Percentiles rank a stretch among this genome's conserved stretches.
Conservation (phyloP, 1,140 invertebrate species). For the Leptinotarsa texana region DNA sequence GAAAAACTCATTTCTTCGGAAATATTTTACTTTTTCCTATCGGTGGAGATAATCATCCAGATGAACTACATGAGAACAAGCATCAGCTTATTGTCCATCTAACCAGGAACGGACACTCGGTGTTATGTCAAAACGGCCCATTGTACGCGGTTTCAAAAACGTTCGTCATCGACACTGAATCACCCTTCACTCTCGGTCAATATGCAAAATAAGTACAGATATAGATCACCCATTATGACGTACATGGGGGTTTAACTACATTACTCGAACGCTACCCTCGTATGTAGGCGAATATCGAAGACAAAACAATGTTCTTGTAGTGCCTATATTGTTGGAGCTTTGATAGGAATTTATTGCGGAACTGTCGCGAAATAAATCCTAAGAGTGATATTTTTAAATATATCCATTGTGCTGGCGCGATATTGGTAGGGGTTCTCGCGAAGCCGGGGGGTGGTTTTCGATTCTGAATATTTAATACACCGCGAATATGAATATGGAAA, state of each 20-base stretch:
- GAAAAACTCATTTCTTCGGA: too few species aligned
- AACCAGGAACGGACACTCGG: too few species aligned
- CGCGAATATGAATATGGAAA: slow-evolving; percentile 18
- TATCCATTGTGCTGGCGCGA: slow-evolving; percentile 7
- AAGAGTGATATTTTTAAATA: slow-evolving; percentile 30
- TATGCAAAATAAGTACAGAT: slow-evolving; percentile 31
- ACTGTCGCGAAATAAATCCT: slow-evolving; percentile 30
- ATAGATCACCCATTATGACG: slow-evolving; percentile 30
- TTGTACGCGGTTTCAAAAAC: slow-evolving; percentile 3
- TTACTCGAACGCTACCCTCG: slow-evolving; percentile 16
- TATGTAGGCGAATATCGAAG: slow-evolving; percentile 24
- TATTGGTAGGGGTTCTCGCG: neutral
- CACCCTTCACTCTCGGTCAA: slow-evolving; percentile 27
- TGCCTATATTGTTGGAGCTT: slow-evolving; percentile 26
- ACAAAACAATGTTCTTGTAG: slow-evolving; percentile 32
- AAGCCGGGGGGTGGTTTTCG: neutral
- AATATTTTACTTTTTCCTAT: too few species aligned
- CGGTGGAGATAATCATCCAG: too few species aligned
- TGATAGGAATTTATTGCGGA: slow-evolving; percentile 28
- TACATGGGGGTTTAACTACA: slow-evolving; percentile 18
- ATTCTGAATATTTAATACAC: slow-evolving; percentile 14
- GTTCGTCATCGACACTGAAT: slow-evolving; percentile 26
- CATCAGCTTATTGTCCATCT: too few species aligned
- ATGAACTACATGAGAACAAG: too few species aligned
- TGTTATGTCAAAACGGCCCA: neutral